Conservation (phyloP, 2,113 vertebrate species). For the Zosterops hypoxanthus region DNA sequence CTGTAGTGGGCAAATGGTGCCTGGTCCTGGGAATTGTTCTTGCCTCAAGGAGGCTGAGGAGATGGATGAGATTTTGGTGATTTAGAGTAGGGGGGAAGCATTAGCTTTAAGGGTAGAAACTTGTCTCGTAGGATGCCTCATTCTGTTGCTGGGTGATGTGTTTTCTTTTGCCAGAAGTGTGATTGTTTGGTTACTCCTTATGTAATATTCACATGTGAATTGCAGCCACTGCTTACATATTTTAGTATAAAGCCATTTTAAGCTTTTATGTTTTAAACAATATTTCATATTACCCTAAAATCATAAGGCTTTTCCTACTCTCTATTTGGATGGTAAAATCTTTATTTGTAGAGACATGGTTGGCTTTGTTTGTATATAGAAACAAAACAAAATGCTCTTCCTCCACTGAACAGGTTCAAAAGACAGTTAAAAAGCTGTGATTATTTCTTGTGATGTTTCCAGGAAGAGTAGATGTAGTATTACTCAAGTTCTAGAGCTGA, state of each 20-base stretch:
- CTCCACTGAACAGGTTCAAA: neutral
- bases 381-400: neutral
- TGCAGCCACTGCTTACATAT: neutral
- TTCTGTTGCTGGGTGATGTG: constrained; percentile 7
- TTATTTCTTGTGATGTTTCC: neutral
- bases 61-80: neutral
- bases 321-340: neutral
- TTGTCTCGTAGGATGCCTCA: neutral
- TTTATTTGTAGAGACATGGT: neutral
- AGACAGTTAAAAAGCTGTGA: neutral
- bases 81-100: neutral
- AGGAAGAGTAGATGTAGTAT: neutral
- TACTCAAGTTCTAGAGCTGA: neutral
- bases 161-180: constrained; percentile 3
- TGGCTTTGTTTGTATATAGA: neutral
- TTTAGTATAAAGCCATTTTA: neutral
- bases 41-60: neutral
- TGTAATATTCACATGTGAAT: neutral
- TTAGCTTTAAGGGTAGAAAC: neutral
- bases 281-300: neutral
- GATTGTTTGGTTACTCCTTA: constrained; percentile 7
- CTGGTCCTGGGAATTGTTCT: neutral
- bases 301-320: neutral
- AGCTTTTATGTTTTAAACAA: neutral
- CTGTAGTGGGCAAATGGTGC: neutral